These are phyloP conservation scores for Pseudonaja textilis DNA, from an alignment of 2,113 vertebrate genomes.

Conservation along the genomic window DNA sequence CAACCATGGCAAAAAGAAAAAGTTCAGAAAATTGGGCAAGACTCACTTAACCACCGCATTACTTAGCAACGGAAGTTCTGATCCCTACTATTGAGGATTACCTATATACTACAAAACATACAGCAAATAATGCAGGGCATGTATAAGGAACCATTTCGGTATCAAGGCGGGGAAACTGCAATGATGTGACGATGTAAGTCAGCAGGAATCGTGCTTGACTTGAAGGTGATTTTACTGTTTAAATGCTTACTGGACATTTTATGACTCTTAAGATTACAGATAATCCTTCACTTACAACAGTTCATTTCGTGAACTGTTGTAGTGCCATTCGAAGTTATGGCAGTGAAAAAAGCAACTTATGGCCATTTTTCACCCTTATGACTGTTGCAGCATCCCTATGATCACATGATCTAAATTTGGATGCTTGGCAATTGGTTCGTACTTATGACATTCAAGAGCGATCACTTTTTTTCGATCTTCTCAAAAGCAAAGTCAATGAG, in stretches of 20 bases:
- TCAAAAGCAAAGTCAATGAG: background rate
- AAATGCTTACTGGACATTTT: background rate
- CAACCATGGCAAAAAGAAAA: no score
- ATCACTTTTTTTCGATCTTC: background rate
- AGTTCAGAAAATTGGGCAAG: no score
- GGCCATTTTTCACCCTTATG: background rate
- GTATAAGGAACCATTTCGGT: background rate
- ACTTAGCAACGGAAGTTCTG: no score
- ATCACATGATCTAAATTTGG: background rate
- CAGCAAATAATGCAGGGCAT: background rate
- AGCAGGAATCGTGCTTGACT: background rate
- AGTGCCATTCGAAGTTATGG: rapidly evolving
- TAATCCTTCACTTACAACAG: background rate
- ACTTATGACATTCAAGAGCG: background rate
- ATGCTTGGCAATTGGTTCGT: background rate
- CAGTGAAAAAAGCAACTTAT: background rate
- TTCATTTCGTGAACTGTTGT: background rate
- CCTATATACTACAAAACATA: background rate
- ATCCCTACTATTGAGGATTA: no score
- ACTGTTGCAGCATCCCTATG: background rate
- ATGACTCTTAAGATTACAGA: background rate
- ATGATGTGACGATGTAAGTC: background rate
- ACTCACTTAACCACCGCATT: no score
- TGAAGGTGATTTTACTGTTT: background rate
- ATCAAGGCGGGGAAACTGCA: background rate